Percentiles rank a stretch among this genome's conserved stretches.
These are phyloP conservation scores for Acanthochromis polyacanthus DNA, from an alignment of 2,113 vertebrate species.

Conservation along the genomic window DNA sequence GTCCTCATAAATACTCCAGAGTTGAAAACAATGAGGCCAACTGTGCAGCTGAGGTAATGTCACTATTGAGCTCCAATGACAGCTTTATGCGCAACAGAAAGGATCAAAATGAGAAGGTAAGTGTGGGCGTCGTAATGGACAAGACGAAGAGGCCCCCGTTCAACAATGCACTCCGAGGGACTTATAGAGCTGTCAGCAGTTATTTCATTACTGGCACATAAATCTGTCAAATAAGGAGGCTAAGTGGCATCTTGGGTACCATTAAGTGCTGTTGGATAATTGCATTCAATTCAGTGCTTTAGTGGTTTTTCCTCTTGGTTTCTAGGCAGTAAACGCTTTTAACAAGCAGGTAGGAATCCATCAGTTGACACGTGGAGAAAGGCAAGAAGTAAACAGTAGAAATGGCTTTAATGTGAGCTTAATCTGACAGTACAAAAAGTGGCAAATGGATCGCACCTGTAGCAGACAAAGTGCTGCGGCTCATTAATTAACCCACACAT, in stretches of 20 bases:
- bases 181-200: constrained; percentile 57
- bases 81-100: constrained; percentile 66
- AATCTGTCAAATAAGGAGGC: constrained; percentile 56
- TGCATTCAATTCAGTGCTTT: constrained; percentile 35
- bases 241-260: constrained; percentile 69
- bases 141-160: constrained; percentile 42
- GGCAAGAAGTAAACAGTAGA: not conserved
- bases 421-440: not conserved
- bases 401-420: not conserved
- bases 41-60: constrained; percentile 54
- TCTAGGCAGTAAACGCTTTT: constrained; percentile 19
- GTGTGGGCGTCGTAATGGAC: constrained; percentile 60
- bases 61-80: constrained; percentile 58
- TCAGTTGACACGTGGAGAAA: not conserved
- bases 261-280: constrained; percentile 65
- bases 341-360: constrained; percentile 12
- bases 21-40: constrained; percentile 60
- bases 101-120: constrained; percentile 61
- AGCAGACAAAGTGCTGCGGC: not conserved
- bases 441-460: not conserved
- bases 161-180: constrained; percentile 58
- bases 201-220: constrained; percentile 74
- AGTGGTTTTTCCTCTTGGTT: constrained; percentile 27
- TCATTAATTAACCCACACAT: not conserved
- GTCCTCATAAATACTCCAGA: constrained; percentile 61